These are phyloP conservation scores for Gymnosoma rotundatum DNA, from an alignment of 2,888 invertebrate species.

Conservation along the genomic window DNA sequence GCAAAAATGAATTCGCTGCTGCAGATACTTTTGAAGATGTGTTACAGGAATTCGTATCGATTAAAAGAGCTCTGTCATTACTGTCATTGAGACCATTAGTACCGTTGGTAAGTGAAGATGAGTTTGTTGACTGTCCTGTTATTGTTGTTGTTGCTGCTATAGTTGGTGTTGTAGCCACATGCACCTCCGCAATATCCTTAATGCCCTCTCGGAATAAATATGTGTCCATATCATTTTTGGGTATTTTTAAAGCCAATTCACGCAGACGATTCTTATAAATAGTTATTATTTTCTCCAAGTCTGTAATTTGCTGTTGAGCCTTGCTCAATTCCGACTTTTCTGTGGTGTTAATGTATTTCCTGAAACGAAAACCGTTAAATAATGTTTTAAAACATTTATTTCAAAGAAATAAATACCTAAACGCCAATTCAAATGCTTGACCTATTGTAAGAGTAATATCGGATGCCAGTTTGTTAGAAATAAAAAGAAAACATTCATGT, in stretches of 20 bases:
- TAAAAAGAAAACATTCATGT: slow-evolving; percentile 98
- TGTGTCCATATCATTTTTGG: slow-evolving; percentile 82
- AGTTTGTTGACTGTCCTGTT: slow-evolving; percentile 47
- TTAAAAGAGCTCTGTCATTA: slow-evolving; percentile 80
- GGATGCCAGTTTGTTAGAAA: slow-evolving; percentile 97
- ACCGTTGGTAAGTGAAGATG: slow-evolving; percentile 59
- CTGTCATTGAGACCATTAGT: slow-evolving; percentile 71
- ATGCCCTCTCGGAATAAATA: slow-evolving; percentile 84
- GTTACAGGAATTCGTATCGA: slow-evolving; percentile 79
- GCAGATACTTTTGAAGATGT: slow-evolving; percentile 74
- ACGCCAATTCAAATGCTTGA: slow-evolving; percentile 98
- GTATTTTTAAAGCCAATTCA: slow-evolving; percentile 83
- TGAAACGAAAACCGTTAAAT: slow-evolving; percentile 79
- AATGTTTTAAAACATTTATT: neutral
- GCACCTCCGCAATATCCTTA: slow-evolving; percentile 83
- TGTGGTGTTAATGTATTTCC: slow-evolving; percentile 95
- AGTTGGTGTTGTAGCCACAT: slow-evolving; percentile 76
- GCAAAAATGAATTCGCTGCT: slow-evolving; percentile 79
- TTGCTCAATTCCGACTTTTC: slow-evolving; percentile 95
- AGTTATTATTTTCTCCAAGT: slow-evolving; percentile 92
- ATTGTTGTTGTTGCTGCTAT: slow-evolving; percentile 74
- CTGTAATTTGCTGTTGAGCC: slow-evolving; percentile 93
- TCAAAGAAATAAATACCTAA: slow-evolving; percentile 84
- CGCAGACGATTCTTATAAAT: slow-evolving; percentile 91
- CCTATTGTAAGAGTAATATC: slow-evolving; percentile 99